Percentiles rank a stretch among this genome's conserved stretches.
phyloP scores from a whole-genome alignment of 35 echinoderm and acorn worm species.

The Patiria miniata region DNA sequence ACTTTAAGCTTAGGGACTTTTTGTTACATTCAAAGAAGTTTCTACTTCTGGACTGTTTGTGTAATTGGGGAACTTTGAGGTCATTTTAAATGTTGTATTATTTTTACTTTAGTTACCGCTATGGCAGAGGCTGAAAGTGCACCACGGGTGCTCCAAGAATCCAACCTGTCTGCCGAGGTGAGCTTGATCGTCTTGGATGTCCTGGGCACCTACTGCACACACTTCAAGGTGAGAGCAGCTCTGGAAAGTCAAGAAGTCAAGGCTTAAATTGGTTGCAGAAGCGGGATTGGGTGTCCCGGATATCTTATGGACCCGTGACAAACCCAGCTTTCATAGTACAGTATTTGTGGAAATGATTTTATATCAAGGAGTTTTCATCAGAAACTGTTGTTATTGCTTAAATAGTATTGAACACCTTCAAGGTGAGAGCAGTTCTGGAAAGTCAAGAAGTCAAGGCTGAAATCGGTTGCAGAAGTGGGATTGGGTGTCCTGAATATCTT shows the following conservation, averaged over 20 bases:
- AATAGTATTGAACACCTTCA: conserved; percentile 95
- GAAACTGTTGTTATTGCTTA: too few relatives aligned
- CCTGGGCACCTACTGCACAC: conserved; percentile 78
- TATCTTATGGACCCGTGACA: too few relatives aligned
- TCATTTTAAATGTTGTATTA: neutral
- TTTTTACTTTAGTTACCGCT: conserved; percentile 25
- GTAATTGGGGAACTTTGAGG: too few relatives aligned
- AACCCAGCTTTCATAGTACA: too few relatives aligned
- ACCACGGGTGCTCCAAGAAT: conserved; percentile 71
- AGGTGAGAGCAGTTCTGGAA: conserved; percentile 54
- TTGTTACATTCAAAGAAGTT: too few relatives aligned
- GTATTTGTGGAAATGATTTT: too few relatives aligned
- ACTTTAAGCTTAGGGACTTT: too few relatives aligned
- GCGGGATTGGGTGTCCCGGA: neutral
- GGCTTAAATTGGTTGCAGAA: neutral
- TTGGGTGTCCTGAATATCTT: neutral
- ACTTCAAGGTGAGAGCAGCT: conserved; percentile 85
- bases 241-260: neutral
- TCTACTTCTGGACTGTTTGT: too few relatives aligned
- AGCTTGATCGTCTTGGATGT: conserved; percentile 86
- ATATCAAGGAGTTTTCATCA: too few relatives aligned
- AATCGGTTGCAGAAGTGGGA: neutral
- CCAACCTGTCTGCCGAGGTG: conserved; percentile 79
- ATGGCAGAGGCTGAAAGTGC: conserved; percentile 58
- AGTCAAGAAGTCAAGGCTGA: neutral